These are phyloP conservation scores for Ammodramus savannarum DNA, from an alignment of 2,113 vertebrate species.

Conservation along the genomic window DNA sequence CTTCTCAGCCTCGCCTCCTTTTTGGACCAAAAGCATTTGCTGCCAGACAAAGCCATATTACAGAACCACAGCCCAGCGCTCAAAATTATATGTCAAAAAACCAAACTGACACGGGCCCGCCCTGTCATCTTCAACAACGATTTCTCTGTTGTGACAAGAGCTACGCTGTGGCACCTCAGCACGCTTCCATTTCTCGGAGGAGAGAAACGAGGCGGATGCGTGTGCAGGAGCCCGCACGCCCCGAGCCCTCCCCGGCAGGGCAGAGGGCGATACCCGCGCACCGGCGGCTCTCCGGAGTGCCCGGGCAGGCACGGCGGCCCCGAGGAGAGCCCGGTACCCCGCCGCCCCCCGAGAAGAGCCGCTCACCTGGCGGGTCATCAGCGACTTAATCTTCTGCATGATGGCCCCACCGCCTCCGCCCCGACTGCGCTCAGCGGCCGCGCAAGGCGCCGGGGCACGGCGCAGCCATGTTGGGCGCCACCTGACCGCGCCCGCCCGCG, in stretches of 20 bases:
- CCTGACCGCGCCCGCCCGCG: conserved; percentile 16
- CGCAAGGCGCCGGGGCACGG: not conserved
- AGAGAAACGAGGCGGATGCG: not conserved
- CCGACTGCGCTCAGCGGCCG: not conserved
- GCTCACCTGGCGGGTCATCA: conserved; percentile 95
- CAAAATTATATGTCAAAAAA: fast-evolving
- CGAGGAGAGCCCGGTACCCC: not conserved
- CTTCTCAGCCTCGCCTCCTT: not conserved
- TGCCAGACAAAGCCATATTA: not conserved
- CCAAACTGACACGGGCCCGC: not conserved
- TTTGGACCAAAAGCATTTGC: not conserved
- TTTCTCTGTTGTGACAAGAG: not conserved
- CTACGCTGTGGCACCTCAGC: not conserved
- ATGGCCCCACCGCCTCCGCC: not conserved
- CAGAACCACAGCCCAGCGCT: not conserved
- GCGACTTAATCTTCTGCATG: conserved; percentile 98
- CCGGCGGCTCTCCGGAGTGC: not conserved
- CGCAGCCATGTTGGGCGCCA: conserved; percentile 75
- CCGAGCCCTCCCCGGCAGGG: not conserved
- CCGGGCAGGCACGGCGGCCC: not conserved
- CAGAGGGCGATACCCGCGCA: not conserved
- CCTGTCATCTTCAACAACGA: not conserved
- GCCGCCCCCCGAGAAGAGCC: not conserved
- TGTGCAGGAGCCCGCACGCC: not conserved
- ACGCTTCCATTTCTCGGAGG: not conserved